A percentile compares a stretch with the other conserved stretches of the same genome.
Conservation (phyloP, 2,888 invertebrate species). For the Oscheius onirici region DNA sequence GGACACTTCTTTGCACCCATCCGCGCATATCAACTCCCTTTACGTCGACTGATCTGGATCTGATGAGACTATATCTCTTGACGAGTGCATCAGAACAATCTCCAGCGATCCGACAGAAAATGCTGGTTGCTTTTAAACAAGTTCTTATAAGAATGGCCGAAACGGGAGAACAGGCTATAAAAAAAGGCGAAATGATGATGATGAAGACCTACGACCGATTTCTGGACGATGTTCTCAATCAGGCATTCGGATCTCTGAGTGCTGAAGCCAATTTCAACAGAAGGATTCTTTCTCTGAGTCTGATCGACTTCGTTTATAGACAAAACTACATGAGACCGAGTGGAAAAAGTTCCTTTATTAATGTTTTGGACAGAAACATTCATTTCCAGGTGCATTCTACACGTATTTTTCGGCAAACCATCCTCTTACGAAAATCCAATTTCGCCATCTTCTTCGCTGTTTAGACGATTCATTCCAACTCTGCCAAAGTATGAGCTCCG, state of each 20-base stretch:
- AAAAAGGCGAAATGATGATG: background rate
- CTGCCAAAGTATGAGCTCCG: conserved; percentile 40
- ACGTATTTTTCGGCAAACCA: conserved; percentile 4
- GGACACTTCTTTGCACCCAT: conserved; percentile 47
- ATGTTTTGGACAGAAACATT: background rate
- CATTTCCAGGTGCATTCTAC: background rate
- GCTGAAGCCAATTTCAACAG: conserved; percentile 46
- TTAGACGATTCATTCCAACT: conserved; percentile 53
- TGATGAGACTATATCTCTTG: conserved; percentile 43
- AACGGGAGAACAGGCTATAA: background rate
- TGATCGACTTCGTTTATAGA: conserved; percentile 42
- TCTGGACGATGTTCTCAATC: conserved; percentile 30
- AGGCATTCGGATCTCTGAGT: conserved; percentile 43
- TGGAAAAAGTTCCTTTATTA: conserved; percentile 41
- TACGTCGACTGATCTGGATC: conserved; percentile 36
- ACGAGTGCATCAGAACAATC: conserved; percentile 48
- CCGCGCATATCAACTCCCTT: conserved; percentile 41
- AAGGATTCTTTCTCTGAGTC: conserved; percentile 46
- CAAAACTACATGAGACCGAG: conserved; percentile 33
- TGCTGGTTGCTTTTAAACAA: conserved; percentile 43
- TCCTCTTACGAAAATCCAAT: background rate
- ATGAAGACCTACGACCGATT: conserved; percentile 1
- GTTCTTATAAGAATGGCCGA: conserved; percentile 26
- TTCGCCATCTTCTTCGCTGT: conserved; percentile 34
- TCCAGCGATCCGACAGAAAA: conserved; percentile 43